Evolutionary conservation across 2,888 invertebrate genomes (phyloP).

Genomic region (Pseudoips prasinana): DNA sequence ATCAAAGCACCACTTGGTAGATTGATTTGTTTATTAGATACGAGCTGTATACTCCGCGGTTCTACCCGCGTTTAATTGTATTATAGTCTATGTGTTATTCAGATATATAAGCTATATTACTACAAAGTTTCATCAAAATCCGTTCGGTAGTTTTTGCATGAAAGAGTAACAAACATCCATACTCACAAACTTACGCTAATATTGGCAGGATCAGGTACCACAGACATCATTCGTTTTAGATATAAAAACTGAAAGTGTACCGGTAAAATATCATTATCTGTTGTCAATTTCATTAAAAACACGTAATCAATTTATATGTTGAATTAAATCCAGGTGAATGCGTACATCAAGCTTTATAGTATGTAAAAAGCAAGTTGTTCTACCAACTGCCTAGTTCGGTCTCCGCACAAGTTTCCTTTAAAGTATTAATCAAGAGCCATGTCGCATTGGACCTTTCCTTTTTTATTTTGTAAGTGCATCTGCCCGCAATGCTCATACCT

Average conservation of each 20-base stretch:
- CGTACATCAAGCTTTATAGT: constrained; percentile 25
- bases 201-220: too few relatives aligned
- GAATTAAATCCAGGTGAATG: constrained; percentile 30
- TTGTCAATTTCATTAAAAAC: constrained; percentile 25
- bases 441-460: constrained; percentile 46
- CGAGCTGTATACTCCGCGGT: too few relatives aligned
- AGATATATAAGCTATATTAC: too few relatives aligned
- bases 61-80: too few relatives aligned
- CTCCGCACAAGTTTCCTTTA: constrained; percentile 66
- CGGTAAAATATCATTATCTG: constrained; percentile 8
- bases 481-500: constrained; percentile 36
- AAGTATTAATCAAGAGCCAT: constrained; percentile 68
- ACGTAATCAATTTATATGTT: constrained; percentile 19
- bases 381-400: constrained; percentile 46
- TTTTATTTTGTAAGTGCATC: constrained; percentile 60
- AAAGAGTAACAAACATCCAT: too few relatives aligned
- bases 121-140: too few relatives aligned
- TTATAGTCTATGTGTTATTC: too few relatives aligned
- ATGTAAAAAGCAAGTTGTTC: constrained; percentile 23
- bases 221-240: too few relatives aligned
- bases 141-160: too few relatives aligned
- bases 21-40: too few relatives aligned
- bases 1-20: constrained; percentile 70
- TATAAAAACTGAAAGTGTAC: too few relatives aligned
- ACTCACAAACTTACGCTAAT: too few relatives aligned